phyloP scores from a whole-genome alignment of 2,888 invertebrate species.

The Seira sanloemensis region DNA sequence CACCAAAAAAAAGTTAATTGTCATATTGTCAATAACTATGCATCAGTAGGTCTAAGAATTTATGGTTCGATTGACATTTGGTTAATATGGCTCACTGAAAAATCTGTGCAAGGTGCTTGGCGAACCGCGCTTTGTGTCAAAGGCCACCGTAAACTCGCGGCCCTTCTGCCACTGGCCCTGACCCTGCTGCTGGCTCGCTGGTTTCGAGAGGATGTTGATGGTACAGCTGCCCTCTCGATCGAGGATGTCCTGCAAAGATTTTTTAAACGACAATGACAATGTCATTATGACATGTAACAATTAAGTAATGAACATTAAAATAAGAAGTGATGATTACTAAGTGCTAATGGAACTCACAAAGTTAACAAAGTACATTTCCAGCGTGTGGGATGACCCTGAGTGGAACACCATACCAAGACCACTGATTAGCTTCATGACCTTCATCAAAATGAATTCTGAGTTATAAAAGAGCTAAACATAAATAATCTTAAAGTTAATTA shows the following conservation, averaged over 20 bases:
- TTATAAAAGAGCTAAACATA: neutral
- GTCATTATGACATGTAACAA: too few relatives aligned
- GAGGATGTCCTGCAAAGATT: slow-evolving; percentile 26
- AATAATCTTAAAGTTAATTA: neutral
- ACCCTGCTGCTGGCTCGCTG: neutral
- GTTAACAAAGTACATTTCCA: slow-evolving; percentile 37
- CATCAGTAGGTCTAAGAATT: too few relatives aligned
- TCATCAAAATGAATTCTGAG: neutral
- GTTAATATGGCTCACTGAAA: slow-evolving; percentile 26
- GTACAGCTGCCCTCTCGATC: slow-evolving; percentile 36
- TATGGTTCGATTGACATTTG: too few relatives aligned
- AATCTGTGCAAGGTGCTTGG: slow-evolving; percentile 5
- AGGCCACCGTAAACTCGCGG: slow-evolving; percentile 17
- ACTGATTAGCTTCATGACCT: slow-evolving; percentile 41
- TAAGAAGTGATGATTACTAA: neutral
- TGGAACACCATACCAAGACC: slow-evolving; percentile 35
- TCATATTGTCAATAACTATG: neutral
- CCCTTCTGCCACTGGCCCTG: slow-evolving; percentile 10
- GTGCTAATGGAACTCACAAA: slow-evolving; percentile 10
- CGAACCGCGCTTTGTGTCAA: slow-evolving; percentile 14
- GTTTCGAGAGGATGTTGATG: neutral
- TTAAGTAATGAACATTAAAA: neutral
- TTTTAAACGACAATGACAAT: too few relatives aligned
- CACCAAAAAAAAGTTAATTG: neutral
- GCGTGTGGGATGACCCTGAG: neutral